Conservation (phyloP, 2,888 invertebrate genomes). For the Pasiphila rectangulata region DNA sequence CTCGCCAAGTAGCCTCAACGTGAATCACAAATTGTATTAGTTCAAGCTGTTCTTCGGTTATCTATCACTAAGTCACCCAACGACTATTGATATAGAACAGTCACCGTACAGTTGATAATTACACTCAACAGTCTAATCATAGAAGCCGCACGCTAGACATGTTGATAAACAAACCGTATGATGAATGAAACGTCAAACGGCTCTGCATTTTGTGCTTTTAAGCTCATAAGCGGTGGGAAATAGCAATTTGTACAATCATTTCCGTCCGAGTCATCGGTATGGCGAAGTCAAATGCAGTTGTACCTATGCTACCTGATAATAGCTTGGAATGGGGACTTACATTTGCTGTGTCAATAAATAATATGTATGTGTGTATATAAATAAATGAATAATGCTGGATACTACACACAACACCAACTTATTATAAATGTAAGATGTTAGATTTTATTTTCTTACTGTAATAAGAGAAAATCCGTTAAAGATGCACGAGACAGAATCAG, state of each 20-base stretch:
- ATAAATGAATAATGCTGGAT: no score
- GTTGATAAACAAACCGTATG: constrained; percentile 37
- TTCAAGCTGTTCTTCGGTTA: no score
- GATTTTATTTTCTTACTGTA: not conserved
- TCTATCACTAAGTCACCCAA: no score
- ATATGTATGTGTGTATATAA: no score
- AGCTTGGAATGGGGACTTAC: not conserved
- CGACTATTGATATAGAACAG: no score
- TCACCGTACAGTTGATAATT: no score
- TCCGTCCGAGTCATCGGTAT: constrained; percentile 25
- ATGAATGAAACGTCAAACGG: constrained; percentile 47
- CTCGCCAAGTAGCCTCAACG: no score
- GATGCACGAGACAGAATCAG: no score
- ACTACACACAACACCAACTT: no score
- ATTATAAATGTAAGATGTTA: no score
- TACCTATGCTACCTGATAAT: constrained; percentile 1
- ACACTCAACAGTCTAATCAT: constrained; percentile 5
- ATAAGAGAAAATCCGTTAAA: no score
- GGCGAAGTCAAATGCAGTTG: constrained; percentile 8
- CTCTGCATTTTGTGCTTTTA: constrained; percentile 35
- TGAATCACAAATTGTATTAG: not conserved
- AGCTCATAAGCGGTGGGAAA: constrained; percentile 34
- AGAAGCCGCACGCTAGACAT: constrained; percentile 7
- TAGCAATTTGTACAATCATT: constrained; percentile 38
- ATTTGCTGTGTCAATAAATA: no score